A percentile compares a stretch with the other conserved stretches of the same genome.
These are phyloP conservation scores for Heliconius hermathena DNA, from an alignment of 1,140 invertebrate genomes.

Conservation along the genomic window DNA sequence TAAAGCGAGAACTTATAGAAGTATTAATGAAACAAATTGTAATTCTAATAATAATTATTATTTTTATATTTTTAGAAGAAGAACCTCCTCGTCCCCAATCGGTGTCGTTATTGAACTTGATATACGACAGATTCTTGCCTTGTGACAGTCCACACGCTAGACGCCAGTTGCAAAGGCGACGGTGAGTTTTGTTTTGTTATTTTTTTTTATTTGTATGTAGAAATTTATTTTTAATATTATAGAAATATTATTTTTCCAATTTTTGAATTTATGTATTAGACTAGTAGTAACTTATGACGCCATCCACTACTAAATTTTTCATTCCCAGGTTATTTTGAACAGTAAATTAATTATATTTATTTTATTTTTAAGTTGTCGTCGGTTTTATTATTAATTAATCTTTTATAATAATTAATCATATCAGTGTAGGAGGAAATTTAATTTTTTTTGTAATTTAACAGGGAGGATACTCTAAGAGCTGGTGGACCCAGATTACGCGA, in stretches of 20 bases:
- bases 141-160: conserved; percentile 54
- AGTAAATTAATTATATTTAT: no score
- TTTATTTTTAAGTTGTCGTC: no score
- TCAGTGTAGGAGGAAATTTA: no score
- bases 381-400: no score
- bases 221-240: not conserved
- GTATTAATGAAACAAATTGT: not conserved
- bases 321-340: no score
- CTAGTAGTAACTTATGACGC: no score
- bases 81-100: conserved; percentile 8
- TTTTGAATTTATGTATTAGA: no score
- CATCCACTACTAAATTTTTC: no score
- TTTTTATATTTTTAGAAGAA: conserved; percentile 1
- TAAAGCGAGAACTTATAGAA: not conserved
- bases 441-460: conserved; percentile 10
- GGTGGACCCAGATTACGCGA: conserved; percentile 28
- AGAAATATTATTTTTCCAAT: no score
- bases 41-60: not conserved
- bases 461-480: conserved; percentile 10
- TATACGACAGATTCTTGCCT: conserved; percentile 54
- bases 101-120: conserved; percentile 38
- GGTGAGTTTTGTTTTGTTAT: conserved; percentile 37
- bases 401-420: no score
- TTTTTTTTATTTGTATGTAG: not conserved
- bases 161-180: conserved; percentile 44